A percentile compares a stretch with the other conserved stretches of the same genome.
Evolutionary conservation across 2,888 invertebrate species (phyloP).

Genomic region (Epinotia brunnichana): DNA sequence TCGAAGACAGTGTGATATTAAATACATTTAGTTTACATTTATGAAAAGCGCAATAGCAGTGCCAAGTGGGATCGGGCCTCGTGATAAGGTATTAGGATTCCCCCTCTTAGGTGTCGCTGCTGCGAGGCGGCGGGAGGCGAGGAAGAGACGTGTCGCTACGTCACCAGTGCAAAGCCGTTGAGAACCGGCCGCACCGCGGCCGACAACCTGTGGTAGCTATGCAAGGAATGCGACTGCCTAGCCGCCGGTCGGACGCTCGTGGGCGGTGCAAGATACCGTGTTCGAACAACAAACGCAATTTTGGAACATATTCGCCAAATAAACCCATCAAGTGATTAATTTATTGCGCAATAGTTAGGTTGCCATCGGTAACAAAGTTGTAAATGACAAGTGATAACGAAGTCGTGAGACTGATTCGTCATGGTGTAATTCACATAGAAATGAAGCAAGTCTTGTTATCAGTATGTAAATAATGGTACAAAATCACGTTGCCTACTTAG

Average conservation of each 20-base stretch:
- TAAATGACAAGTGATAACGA: constrained; percentile 45
- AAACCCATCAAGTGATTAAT: constrained; percentile 5
- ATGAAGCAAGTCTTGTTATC: constrained; percentile 45
- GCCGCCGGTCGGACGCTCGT: constrained; percentile 70
- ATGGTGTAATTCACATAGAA: constrained; percentile 45
- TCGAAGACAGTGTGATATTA: constrained; percentile 51
- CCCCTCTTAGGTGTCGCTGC: constrained; percentile 48
- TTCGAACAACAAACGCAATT: constrained; percentile 38
- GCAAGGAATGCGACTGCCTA: constrained; percentile 74
- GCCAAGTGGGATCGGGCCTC: constrained; percentile 53
- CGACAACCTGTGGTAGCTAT: constrained; percentile 78
- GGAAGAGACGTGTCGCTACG: constrained; percentile 65
- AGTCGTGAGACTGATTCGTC: constrained; percentile 43
- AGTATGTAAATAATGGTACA: constrained; percentile 41
- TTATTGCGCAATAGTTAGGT: constrained; percentile 36
- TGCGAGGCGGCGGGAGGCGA: constrained; percentile 49
- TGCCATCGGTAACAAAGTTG: constrained; percentile 44
- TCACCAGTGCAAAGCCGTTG: constrained; percentile 70
- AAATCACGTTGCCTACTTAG: constrained; percentile 35
- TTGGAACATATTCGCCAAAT: constrained; percentile 15
- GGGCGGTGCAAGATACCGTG: constrained; percentile 69
- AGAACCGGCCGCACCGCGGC: constrained; percentile 73
- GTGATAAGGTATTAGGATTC: constrained; percentile 50
- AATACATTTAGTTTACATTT: constrained; percentile 53
- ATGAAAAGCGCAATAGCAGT: constrained; percentile 56